phyloP scores from a whole-genome alignment of 2,113 vertebrate species.

The Charadrius vociferus region DNA sequence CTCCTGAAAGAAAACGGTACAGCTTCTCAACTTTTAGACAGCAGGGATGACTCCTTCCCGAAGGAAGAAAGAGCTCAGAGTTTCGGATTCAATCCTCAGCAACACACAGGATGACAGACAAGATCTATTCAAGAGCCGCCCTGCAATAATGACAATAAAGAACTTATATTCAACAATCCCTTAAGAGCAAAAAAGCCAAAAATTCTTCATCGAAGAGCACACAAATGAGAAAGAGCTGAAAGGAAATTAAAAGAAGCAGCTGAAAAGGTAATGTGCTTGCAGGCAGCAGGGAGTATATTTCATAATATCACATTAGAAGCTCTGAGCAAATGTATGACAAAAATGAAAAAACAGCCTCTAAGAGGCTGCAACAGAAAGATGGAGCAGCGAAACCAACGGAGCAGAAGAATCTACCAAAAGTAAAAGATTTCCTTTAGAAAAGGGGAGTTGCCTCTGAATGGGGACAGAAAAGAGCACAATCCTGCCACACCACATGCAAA shows the following conservation, averaged over 20 bases:
- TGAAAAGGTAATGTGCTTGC: background rate
- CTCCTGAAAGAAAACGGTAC: background rate
- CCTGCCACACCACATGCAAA: background rate
- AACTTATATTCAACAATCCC: background rate
- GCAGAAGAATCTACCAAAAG: background rate
- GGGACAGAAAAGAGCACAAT: background rate
- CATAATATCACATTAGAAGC: background rate
- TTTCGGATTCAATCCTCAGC: background rate
- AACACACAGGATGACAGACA: background rate
- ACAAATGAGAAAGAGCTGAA: background rate
- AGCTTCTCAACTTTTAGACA: background rate
- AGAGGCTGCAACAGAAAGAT: background rate
- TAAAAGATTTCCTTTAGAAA: background rate
- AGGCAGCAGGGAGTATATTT: background rate
- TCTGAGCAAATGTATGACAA: background rate
- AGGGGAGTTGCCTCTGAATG: background rate
- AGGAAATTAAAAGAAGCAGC: conserved; percentile 27
- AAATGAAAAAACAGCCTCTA: background rate
- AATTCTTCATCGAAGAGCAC: background rate
- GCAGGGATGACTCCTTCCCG: background rate
- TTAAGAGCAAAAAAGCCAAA: background rate
- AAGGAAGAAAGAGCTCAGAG: background rate
- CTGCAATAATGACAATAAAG: background rate
- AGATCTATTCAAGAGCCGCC: background rate
- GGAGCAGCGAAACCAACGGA: background rate